Evolutionary conservation across 1,140 invertebrate species (phyloP), one percentile per base, ranked within the genome.

Genomic region (Drosophila mauritiana): DNA sequence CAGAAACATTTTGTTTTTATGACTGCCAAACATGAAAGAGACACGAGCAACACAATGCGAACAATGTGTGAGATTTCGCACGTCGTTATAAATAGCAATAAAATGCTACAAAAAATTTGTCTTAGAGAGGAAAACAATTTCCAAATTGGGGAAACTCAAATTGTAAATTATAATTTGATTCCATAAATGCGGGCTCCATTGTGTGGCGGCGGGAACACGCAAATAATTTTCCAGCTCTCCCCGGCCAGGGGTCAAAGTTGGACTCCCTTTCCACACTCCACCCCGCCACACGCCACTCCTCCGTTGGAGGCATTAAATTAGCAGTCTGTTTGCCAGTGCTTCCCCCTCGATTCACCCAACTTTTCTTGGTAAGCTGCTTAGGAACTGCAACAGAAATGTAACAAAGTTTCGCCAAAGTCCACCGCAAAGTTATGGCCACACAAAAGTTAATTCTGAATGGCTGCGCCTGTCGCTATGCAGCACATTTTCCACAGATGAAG

Each of bases 51-150:
- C 22, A 22, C 17, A 48, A 59, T 55, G 59, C 63, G 57, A 80
- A 89, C 72, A 83, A 80, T 77, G 83, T 83, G 80, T 83, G 79
- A 88, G 85, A 89, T 77, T 88, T 88, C 84, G 70, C 84, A 88
- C 83, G 80, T 89, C 86, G 58, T 80, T 70, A 88, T 78, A 88
- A 79, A 83, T 70, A 78, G 78, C 78, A 67, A 86, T 85, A 86
- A 86, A 85, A 75, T 56, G 59, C 42, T 22, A 20, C 48, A 52
- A 67, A 52, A 57, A 56, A 27, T 31, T 22, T 42, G 37, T 63
- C 22, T 25, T 46, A 22, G 42, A 37, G 17, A 17, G 27, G 15
- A 74, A 83, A 75, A 75, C 75, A 69, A 75, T 75, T 75, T 75
- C 42, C 59, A 63, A 74, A 74, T 74, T 74, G 59, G 61, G n/a